Percentiles rank a stretch among this genome's conserved stretches.
phyloP scores from a whole-genome alignment of 2,113 vertebrate species.

The Theristicus caerulescens region DNA sequence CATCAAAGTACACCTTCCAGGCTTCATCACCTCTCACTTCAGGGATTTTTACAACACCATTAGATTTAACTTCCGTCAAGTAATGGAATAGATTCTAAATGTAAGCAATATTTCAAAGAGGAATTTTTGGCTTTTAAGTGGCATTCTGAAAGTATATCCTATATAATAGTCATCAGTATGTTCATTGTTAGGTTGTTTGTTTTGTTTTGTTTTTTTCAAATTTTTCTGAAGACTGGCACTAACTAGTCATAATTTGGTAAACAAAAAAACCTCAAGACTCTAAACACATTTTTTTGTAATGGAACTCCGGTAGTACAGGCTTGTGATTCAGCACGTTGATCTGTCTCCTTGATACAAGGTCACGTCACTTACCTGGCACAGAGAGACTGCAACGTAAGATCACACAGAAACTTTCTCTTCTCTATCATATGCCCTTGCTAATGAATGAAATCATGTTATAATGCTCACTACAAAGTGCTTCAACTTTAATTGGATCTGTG shows the following conservation, averaged over 20 bases:
- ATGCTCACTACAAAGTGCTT: not conserved
- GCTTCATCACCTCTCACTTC: constrained; percentile 94
- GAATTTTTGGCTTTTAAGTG: not conserved
- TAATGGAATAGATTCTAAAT: constrained; percentile 93
- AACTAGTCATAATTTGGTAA: not conserved
- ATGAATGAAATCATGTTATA: not conserved
- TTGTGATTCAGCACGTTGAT: not conserved
- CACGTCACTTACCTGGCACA: not conserved
- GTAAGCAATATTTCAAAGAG: constrained; percentile 14
- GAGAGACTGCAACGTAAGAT: not conserved
- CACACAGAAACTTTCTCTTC: not conserved
- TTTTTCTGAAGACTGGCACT: not conserved
- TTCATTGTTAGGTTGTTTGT: not conserved
- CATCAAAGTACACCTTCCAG: constrained; percentile 98
- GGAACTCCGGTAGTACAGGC: not conserved
- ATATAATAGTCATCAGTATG: not conserved
- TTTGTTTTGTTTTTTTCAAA: not conserved
- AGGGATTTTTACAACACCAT: constrained; percentile 90
- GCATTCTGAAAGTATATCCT: not conserved
- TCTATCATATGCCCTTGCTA: not conserved
- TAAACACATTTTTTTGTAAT: not conserved
- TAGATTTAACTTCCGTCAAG: constrained; percentile 90
- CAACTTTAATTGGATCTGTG: not conserved
- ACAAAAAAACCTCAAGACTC: not conserved
- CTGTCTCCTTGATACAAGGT: not conserved